Evolutionary conservation across 2,888 invertebrate genomes (phyloP).

Genomic region (Ashinkailepas kermadecensis): DNA sequence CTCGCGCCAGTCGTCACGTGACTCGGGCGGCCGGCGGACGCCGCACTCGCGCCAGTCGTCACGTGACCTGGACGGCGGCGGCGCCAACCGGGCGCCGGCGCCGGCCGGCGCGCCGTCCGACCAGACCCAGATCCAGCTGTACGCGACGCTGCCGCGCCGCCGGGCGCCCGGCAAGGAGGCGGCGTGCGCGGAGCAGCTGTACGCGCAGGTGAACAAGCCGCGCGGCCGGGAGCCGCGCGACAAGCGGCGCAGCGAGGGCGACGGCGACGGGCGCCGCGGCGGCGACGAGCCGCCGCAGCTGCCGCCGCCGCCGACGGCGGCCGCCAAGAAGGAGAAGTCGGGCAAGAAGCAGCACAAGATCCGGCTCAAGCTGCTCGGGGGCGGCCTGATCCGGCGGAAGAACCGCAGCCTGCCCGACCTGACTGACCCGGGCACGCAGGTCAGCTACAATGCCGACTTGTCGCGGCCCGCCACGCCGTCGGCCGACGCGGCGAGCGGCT

Average conservation of each 20-base stretch:
- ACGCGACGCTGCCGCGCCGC: constrained; percentile 66
- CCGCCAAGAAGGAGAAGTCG: constrained; percentile 30
- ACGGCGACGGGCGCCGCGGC: constrained; percentile 29
- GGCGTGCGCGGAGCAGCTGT: constrained; percentile 45
- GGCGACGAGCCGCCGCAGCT: constrained; percentile 22
- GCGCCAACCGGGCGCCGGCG: not conserved
- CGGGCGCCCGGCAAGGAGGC: not conserved
- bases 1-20: constrained; percentile 66
- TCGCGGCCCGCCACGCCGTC: constrained; percentile 41
- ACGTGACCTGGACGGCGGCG: not conserved
- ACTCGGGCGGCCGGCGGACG: constrained; percentile 44
- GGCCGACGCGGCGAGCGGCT: constrained; percentile 54
- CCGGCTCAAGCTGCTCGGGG: constrained; percentile 76
- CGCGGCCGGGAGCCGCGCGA: constrained; percentile 19
- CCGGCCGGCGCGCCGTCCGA: not conserved
- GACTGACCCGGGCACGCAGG: constrained; percentile 58
- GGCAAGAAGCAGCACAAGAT: constrained; percentile 82
- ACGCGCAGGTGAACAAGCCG: constrained; percentile 19
- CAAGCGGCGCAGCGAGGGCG: constrained; percentile 30
- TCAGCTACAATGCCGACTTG: constrained; percentile 39
- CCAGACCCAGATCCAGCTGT: constrained; percentile 65
- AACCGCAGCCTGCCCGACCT: constrained; percentile 88
- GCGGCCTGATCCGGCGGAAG: constrained; percentile 70
- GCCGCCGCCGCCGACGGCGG: not conserved
- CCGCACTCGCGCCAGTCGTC: constrained; percentile 52